Evolutionary conservation across 2,797 vertebrate species (phyloP), one percentile per base, ranked within the genome.

Genomic region (Amniataba percoides): DNA sequence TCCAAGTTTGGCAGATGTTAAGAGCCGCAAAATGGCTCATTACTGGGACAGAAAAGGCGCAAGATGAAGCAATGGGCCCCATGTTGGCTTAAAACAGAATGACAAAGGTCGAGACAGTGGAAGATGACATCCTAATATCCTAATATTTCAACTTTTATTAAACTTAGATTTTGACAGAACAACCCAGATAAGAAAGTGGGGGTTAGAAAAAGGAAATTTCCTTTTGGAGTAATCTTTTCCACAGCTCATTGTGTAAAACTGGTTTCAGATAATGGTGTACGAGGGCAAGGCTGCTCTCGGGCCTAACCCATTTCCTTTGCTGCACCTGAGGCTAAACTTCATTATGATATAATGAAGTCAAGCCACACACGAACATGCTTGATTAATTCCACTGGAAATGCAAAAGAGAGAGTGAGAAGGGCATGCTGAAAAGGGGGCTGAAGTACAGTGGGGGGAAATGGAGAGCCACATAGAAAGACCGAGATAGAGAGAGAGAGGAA

Each of bases 1-100:
- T 92, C 89, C 87, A 88, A 92, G 87, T 88, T 91, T 91, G 90
- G 89, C 91, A 92, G 92, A 92, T 92, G 91, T 91, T 89, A 93
- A 90, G 86, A 91, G 88, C 78, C 53, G 48, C 88, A 94, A 93
- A 94, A 90, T 84, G 86, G 76, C 90, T 94, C 91, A 91, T 94
- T 92, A 94, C 87, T 70, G 87, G 68, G 82, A 92, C 86, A 87
- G 86, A 87, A 88, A 84, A 88, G 85, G 83, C 78, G 49, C 74
- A 62, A 78, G 87, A 90, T 86, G 71, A 89, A 91, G 90, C 80
- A 77, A 87, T 51, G 49, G 86, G 82, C 75, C 72, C 62, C 65
- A 52, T 74, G 82, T 86, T 78, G 81, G 74, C 89, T 90, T 88
- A 77, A 92, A 93, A 90, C 78, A 66, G 87, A 91, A 88, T 86